Conservation (phyloP, 2,113 vertebrate genomes). For the Engystomops pustulosus region DNA sequence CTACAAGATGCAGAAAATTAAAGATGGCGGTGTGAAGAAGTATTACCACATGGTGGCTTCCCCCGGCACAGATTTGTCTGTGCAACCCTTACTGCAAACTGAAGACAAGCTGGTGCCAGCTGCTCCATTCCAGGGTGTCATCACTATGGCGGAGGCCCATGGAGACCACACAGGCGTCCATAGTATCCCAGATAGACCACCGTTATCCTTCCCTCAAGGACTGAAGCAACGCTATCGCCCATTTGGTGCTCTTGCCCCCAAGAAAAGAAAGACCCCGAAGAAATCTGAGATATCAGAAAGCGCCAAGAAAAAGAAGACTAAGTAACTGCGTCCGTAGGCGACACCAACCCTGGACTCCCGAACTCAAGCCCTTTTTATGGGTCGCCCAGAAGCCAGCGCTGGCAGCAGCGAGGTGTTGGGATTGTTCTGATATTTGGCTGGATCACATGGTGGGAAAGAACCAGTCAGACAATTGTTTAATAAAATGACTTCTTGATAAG, state of each 20-base stretch:
- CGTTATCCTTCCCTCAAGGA: neutral
- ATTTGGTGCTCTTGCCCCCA: conserved; percentile 16
- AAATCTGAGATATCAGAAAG: neutral
- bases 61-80: neutral
- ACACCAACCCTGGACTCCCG: neutral
- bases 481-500: neutral
- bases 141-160: conserved; percentile 40
- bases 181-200: conserved; percentile 11
- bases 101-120: neutral
- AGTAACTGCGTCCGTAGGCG: conserved; percentile 5
- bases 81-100: neutral
- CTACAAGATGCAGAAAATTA: conserved; percentile 37
- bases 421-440: too few species aligned
- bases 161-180: neutral
- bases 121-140: conserved; percentile 16
- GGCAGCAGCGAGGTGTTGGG: neutral
- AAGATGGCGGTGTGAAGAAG: neutral
- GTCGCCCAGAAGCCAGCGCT: neutral
- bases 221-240: conserved; percentile 35
- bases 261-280: neutral
- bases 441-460: neutral
- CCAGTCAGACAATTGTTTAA: neutral
- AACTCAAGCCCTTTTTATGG: neutral
- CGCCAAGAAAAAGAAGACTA: conserved; percentile 31
- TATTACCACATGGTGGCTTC: conserved; percentile 14